Percentiles rank a stretch among this genome's conserved stretches.
Evolutionary conservation across 1,140 invertebrate species (phyloP).

Genomic region (Copidosoma floridanum): DNA sequence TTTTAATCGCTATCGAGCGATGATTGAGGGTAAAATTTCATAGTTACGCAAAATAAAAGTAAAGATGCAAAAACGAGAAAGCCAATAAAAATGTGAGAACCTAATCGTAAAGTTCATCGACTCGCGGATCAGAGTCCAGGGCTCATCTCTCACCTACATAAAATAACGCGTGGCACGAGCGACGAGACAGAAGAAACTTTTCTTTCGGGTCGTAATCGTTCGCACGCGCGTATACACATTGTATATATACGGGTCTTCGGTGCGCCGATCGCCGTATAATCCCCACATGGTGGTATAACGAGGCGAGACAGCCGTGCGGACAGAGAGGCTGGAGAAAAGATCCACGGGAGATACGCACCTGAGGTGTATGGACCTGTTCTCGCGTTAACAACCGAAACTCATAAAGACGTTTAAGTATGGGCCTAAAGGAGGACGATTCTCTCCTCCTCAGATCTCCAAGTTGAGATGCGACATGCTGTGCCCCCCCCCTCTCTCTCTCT

Average conservation of each 20-base stretch:
- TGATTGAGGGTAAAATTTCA: too few species aligned
- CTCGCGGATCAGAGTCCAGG: too few species aligned
- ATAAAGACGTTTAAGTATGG: constrained; percentile 51
- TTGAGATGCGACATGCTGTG: constrained; percentile 38
- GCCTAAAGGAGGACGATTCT: constrained; percentile 33
- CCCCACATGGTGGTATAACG: not conserved
- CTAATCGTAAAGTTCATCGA: too few species aligned
- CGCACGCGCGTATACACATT: too few species aligned
- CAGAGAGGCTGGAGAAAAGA: too few species aligned
- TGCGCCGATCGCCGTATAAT: not conserved
- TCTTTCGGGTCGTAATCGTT: not conserved
- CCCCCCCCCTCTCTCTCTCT: constrained; percentile 14
- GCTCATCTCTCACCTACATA: too few species aligned
- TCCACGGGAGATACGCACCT: constrained; percentile 1
- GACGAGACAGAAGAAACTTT: too few species aligned
- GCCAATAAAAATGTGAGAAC: too few species aligned
- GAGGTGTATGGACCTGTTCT: constrained; percentile 30
- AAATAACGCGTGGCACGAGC: too few species aligned
- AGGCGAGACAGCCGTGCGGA: not conserved
- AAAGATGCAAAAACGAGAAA: too few species aligned
- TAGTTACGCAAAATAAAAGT: too few species aligned
- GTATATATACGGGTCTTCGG: not conserved
- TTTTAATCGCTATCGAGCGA: too few species aligned
- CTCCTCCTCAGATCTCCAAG: constrained; percentile 35
- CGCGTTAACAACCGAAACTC: constrained; percentile 52